phyloP scores from a whole-genome alignment of 2,888 invertebrate species.

The Scaptomyza polygonia region DNA sequence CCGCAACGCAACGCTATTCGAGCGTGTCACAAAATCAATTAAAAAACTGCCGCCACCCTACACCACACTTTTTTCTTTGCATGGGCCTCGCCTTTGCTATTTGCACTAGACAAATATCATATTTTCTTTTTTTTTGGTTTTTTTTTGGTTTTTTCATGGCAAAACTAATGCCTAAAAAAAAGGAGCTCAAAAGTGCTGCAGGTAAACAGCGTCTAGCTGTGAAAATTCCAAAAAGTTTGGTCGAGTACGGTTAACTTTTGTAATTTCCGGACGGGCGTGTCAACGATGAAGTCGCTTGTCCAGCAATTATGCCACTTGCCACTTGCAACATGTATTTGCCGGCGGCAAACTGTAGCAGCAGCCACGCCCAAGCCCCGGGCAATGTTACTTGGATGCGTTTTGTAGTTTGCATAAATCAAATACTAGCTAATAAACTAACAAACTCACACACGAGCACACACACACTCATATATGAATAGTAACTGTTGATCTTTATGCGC shows the following conservation, averaged over 20 bases:
- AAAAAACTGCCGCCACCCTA: conserved; percentile 40
- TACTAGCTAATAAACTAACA: conserved; percentile 54
- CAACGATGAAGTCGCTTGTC: conserved; percentile 30
- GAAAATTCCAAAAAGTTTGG: conserved; percentile 44
- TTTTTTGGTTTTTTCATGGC: conserved; percentile 4
- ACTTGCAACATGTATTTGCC: conserved; percentile 26
- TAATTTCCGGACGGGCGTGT: conserved; percentile 56
- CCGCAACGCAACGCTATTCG: conserved; percentile 35
- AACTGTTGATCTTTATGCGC: conserved; percentile 38
- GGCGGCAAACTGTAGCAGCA: conserved; percentile 8
- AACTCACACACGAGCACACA: background rate
- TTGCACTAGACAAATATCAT: conserved; percentile 45
- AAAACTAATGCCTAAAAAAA: conserved; percentile 7
- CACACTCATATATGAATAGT: background rate
- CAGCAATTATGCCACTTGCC: conserved; percentile 57
- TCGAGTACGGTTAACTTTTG: conserved; percentile 52
- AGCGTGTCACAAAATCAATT: conserved; percentile 64
- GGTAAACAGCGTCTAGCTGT: conserved; percentile 41
- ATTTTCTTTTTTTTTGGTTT: conserved; percentile 14
- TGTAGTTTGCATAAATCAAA: conserved; percentile 56
- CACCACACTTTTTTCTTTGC: background rate
- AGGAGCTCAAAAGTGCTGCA: conserved; percentile 23
- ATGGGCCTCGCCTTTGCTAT: conserved; percentile 30
- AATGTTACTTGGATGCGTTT: conserved; percentile 30
- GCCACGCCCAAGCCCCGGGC: conserved; percentile 28